Conservation (phyloP, 1,140 invertebrate species). For the Batillaria attramentaria region DNA sequence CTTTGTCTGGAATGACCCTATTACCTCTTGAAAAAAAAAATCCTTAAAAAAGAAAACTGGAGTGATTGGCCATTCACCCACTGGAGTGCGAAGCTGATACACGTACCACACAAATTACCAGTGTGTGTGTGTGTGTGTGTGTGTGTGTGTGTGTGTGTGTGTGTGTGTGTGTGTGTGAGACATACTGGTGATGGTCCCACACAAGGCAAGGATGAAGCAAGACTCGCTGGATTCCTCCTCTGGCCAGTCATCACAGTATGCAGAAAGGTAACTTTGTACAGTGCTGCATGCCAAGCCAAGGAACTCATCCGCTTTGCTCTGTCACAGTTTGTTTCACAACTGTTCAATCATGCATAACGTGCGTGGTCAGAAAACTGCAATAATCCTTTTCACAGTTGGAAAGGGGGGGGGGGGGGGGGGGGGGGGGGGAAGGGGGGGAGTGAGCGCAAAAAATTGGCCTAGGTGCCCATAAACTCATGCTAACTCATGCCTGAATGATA, state of each 20-base stretch:
- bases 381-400: too few relatives aligned
- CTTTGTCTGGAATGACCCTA: too few relatives aligned
- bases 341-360: too few relatives aligned
- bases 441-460: too few relatives aligned
- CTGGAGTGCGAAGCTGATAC: not conserved
- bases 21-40: too few relatives aligned
- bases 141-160: not conserved
- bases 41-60: too few relatives aligned
- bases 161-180: not conserved
- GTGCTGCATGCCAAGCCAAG: slow-evolving; percentile 52
- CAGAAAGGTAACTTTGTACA: slow-evolving; percentile 54
- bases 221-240: slow-evolving; percentile 53
- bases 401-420: too few relatives aligned
- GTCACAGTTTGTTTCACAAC: too few relatives aligned
- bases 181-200: slow-evolving; percentile 64
- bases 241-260: slow-evolving; percentile 61
- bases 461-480: too few relatives aligned
- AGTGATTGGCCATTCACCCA: not conserved
- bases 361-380: too few relatives aligned
- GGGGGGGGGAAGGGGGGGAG: too few relatives aligned
- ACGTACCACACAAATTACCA: not conserved
- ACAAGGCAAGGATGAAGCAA: slow-evolving; percentile 59
- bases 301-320: slow-evolving; percentile 64
- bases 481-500: too few relatives aligned
- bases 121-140: not conserved